Conservation (phyloP, 2,797 vertebrate species). For the Benthosema pterotum region DNA sequence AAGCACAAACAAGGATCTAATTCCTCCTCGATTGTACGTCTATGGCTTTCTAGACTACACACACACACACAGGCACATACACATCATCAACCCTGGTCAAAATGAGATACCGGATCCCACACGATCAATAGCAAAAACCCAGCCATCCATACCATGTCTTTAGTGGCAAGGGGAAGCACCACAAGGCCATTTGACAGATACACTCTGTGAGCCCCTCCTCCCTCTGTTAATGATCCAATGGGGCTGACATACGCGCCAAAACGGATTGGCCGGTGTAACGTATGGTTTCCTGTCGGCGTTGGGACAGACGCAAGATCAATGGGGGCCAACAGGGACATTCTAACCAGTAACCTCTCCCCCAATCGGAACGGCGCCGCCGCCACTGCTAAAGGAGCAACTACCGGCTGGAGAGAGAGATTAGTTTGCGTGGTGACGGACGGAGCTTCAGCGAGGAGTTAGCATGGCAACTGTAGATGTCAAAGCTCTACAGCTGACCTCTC, state of each 20-base stretch:
- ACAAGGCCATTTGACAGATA: constrained; percentile 28
- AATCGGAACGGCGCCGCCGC: constrained; percentile 31
- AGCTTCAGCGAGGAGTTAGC: not conserved
- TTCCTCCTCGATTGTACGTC: too few relatives aligned
- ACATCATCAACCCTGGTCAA: not conserved
- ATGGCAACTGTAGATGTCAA: constrained; percentile 23
- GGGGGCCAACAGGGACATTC: constrained; percentile 54
- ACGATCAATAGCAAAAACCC: constrained; percentile 48
- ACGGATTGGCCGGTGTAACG: constrained; percentile 62
- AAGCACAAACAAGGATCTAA: constrained; percentile 8
- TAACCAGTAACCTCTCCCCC: constrained; percentile 29
- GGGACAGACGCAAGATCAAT: constrained; percentile 71
- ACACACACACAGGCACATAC: not conserved
- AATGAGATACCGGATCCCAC: constrained; percentile 28
- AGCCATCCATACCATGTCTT: constrained; percentile 29
- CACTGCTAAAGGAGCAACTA: constrained; percentile 22
- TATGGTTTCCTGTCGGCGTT: constrained; percentile 57
- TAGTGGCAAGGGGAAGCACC: constrained; percentile 10
- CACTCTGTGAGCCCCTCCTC: constrained; percentile 23
- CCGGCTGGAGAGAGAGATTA: constrained; percentile 47
- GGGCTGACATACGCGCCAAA: constrained; percentile 33
- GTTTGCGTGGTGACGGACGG: constrained; percentile 32
- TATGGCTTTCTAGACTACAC: not conserved
- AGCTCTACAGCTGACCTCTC: constrained; percentile 3
- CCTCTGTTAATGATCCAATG: constrained; percentile 43